Base-by-base conservation (phyloP, 2,888 invertebrate genomes). In the Eustalomyia histrio region DNA sequence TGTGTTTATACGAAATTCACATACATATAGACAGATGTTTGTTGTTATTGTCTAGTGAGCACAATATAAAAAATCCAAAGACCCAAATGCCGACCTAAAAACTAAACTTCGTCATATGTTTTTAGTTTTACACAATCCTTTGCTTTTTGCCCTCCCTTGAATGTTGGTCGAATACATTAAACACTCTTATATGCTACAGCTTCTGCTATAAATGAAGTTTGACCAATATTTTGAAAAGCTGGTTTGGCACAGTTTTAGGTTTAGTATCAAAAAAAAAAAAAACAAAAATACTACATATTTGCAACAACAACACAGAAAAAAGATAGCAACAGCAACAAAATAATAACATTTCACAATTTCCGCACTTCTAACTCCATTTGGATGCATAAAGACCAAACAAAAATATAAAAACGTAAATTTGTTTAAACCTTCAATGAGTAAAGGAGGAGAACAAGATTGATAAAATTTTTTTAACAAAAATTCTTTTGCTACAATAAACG, bases 221-320 rank as follows among this genome's bases (percentile, higher is more conserved):
- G 82, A 82, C 83, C 83, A 83, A 79, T 43, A 83, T 83, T 81
- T 47, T n/a, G 14, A 33, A 74, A 79, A 76, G 69, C 74, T 67
- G 79, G 78, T 83, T 82, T 83, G 83, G 83, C 83, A 83, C 83
- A 83, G 83, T 83, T 83, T 83, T 68, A 9, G n/a, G 21, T 75
- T 68, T 76, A 39, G 52, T 53, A 58, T 52, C 58, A 58, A 65
- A 35, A 18, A 24, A 12, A 24, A 39, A 33, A 35, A 73, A 57
- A 3, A 55, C 0, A 47, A 35, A 35, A 63, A 55, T 52, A 67
- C 78, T 72, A 78, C 72, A 78, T 72, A 73, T 78, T 73, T 72
- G 67, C 72, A 67, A 43, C 3, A 57, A 57, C 24, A 65, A 78
- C 47, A 58, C 33, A 63, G 24, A 35, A 55, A 29, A 39, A 10